Evolutionary conservation across 1,140 invertebrate genomes (phyloP).

Genomic region (Popillia japonica): DNA sequence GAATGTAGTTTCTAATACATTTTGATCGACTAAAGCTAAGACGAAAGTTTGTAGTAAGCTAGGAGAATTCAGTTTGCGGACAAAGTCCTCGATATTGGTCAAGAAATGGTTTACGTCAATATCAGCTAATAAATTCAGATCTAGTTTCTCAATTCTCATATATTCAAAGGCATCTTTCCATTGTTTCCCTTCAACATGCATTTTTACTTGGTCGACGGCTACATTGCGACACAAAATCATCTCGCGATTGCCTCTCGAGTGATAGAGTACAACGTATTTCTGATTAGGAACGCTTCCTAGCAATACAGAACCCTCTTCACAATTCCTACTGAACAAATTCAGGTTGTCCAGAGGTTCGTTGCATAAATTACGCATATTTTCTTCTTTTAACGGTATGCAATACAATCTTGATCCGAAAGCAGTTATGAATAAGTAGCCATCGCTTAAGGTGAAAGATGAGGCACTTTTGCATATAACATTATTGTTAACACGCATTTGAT

Average conservation of each 20-base stretch:
- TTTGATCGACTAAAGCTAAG: neutral
- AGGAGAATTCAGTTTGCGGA: neutral
- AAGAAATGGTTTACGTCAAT: neutral
- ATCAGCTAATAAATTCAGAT: slow-evolving; percentile 13
- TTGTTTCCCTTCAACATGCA: neutral
- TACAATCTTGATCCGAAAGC: slow-evolving; percentile 7
- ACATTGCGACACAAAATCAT: slow-evolving; percentile 3
- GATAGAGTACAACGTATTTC: neutral
- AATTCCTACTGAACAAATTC: neutral
- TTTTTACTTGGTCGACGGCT: neutral
- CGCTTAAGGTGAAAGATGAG: neutral
- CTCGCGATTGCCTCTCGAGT: slow-evolving; percentile 6
- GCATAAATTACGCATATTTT: neutral
- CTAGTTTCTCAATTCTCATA: neutral
- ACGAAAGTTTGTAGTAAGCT: neutral
- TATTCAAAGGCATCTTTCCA: slow-evolving; percentile 10
- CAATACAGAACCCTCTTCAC: neutral
- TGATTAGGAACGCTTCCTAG: neutral
- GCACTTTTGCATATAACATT: neutral
- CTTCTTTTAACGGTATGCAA: neutral
- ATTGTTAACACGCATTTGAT: neutral
- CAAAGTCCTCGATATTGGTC: neutral
- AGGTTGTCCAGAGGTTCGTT: neutral
- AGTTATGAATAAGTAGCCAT: neutral
- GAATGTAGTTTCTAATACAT: slow-evolving; percentile 14